A percentile compares a stretch with the other conserved stretches of the same genome.
phyloP scores from a whole-genome alignment of 2,888 invertebrate species.

The Sepiola atlantica region DNA sequence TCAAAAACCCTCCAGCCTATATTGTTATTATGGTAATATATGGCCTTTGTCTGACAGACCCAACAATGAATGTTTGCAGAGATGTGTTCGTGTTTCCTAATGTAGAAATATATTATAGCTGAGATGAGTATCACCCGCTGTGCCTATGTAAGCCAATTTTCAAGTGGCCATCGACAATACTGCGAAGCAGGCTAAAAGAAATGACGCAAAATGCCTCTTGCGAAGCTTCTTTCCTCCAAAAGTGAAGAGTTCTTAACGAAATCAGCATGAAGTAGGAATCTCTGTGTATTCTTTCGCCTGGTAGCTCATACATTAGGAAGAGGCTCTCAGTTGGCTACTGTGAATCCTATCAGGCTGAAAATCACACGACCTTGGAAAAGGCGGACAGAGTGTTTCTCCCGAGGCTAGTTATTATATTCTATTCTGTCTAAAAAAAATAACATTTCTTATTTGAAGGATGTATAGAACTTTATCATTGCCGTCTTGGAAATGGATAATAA shows the following conservation, averaged over 20 bases:
- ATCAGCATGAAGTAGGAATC: not conserved
- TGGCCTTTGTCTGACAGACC: not conserved
- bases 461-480: not conserved
- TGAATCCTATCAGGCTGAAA: not conserved
- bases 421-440: not conserved
- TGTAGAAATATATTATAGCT: not conserved
- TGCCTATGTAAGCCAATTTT: not conserved
- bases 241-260: not conserved
- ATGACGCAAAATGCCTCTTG: not conserved
- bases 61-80: not conserved
- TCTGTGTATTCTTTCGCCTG: not conserved
- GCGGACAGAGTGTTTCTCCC: not conserved
- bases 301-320: not conserved
- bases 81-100: not conserved
- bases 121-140: not conserved
- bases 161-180: not conserved
- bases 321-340: not conserved
- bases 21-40: not conserved
- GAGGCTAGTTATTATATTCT: not conserved
- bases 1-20: not conserved
- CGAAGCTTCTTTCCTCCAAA: not conserved
- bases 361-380: not conserved
- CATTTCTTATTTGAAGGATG: not conserved
- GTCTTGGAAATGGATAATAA: not conserved
- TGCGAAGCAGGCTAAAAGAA: not conserved